phyloP scores from a whole-genome alignment of 1,140 invertebrate genomes.

The Pectinophora gossypiella region DNA sequence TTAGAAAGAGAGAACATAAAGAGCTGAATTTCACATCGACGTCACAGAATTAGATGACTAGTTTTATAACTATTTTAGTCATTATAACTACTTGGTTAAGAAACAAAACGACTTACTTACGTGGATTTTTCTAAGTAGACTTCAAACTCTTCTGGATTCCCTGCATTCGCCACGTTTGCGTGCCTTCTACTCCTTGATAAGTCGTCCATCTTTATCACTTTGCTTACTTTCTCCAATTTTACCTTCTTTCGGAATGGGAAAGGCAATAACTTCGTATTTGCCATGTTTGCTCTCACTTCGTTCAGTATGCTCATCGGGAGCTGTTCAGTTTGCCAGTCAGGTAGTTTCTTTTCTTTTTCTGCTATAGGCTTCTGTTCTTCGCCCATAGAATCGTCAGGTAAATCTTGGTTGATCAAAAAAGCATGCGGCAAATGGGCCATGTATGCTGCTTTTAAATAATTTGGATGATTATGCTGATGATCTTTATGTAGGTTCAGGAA shows the following conservation, averaged over 20 bases:
- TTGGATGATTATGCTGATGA: no score
- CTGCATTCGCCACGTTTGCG: background rate
- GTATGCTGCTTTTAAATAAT: no score
- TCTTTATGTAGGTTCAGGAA: no score
- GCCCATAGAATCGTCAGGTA: background rate
- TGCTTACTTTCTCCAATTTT: conserved; percentile 50
- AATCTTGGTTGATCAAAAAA: background rate
- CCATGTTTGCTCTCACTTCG: conserved; percentile 49
- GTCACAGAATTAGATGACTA: no score
- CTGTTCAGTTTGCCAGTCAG: conserved; percentile 48
- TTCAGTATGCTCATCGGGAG: conserved; percentile 36
- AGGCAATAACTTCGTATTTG: conserved; percentile 32
- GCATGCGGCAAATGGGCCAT: no score
- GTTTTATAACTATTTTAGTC: no score
- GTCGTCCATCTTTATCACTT: conserved; percentile 48
- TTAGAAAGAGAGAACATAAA: no score
- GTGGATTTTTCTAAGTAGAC: conserved; percentile 40
- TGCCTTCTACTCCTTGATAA: conserved; percentile 31
- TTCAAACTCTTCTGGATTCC: conserved; percentile 23
- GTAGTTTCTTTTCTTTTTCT: conserved; percentile 14
- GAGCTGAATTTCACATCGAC: no score
- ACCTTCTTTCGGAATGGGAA: conserved; percentile 36
- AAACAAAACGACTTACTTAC: conserved; percentile 43
- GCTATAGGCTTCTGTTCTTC: conserved; percentile 1
- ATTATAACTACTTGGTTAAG: no score